Conservation (phyloP, 2,113 vertebrate species). For the Hoplias malabaricus region DNA sequence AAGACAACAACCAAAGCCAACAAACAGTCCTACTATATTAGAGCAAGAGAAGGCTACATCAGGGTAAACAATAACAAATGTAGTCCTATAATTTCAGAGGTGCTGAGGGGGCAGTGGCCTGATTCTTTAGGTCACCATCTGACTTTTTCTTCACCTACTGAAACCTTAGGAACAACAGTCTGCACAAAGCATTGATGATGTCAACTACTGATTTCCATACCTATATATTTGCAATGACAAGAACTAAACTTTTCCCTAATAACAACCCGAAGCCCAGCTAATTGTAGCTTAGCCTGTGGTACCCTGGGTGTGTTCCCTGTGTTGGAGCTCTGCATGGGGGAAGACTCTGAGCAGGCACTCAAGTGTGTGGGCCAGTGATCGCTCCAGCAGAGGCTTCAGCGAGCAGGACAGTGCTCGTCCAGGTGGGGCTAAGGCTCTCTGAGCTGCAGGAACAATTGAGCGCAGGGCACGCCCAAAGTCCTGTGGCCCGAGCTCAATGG, state of each 20-base stretch:
- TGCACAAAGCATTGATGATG: too few species aligned
- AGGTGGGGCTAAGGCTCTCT: constrained; percentile 87
- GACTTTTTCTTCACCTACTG: too few species aligned
- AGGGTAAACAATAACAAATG: too few species aligned
- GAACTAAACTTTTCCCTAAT: not conserved
- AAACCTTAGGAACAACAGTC: too few species aligned
- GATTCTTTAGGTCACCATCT: too few species aligned
- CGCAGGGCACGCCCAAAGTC: constrained; percentile 95
- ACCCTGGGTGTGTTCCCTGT: constrained; percentile 87
- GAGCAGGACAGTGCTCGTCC: constrained; percentile 88
- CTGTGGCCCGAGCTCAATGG: constrained; percentile 87
- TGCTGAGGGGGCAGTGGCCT: too few species aligned
- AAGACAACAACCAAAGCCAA: too few species aligned
- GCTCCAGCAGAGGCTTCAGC: constrained; percentile 86
- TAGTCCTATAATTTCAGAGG: too few species aligned
- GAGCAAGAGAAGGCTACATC: too few species aligned
- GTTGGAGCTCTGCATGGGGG: constrained; percentile 88
- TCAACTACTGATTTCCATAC: too few species aligned
- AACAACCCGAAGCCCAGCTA: not conserved
- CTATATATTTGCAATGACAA: not conserved
- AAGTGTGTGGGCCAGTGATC: constrained; percentile 79
- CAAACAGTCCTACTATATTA: too few species aligned
- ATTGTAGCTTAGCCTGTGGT: not conserved
- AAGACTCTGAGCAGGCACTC: constrained; percentile 88
- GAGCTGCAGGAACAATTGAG: constrained; percentile 93